These are phyloP conservation scores for Peribatodes rhomboidaria DNA, from an alignment of 2,888 invertebrate species.

Conservation along the genomic window DNA sequence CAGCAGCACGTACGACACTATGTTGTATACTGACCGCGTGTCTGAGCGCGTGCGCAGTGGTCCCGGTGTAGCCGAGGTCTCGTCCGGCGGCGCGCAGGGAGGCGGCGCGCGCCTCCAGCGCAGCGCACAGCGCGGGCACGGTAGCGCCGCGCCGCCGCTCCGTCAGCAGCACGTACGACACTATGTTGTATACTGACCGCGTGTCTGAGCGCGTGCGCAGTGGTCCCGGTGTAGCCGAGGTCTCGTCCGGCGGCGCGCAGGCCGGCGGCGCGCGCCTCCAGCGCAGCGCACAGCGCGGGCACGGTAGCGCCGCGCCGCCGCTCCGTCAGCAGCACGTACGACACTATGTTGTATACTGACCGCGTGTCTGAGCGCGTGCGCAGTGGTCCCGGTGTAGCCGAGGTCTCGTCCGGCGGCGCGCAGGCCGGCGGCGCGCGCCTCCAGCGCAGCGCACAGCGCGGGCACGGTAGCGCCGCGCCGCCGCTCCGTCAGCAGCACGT, in stretches of 20 bases:
- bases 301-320: conserved; percentile 88
- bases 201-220: conserved; percentile 89
- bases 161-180: conserved; percentile 88
- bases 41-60: conserved; percentile 88
- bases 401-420: conserved; percentile 88
- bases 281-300: conserved; percentile 89
- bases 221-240: conserved; percentile 91
- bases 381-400: conserved; percentile 90
- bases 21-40: conserved; percentile 88
- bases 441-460: conserved; percentile 89
- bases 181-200: conserved; percentile 85
- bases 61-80: conserved; percentile 92
- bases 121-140: conserved; percentile 85
- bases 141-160: conserved; percentile 90
- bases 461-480: conserved; percentile 86
- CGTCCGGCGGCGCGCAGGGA: conserved; percentile 87
- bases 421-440: conserved; percentile 86
- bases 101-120: conserved; percentile 86
- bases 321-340: conserved; percentile 93
- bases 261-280: conserved; percentile 83
- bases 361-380: conserved; percentile 91
- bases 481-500: conserved; percentile 92
- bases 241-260: conserved; percentile 88
- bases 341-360: conserved; percentile 77
- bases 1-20: conserved; percentile 84